These are phyloP conservation scores for Neodontobutis hainanensis DNA, from an alignment of 2,113 vertebrate species.

Conservation along the genomic window DNA sequence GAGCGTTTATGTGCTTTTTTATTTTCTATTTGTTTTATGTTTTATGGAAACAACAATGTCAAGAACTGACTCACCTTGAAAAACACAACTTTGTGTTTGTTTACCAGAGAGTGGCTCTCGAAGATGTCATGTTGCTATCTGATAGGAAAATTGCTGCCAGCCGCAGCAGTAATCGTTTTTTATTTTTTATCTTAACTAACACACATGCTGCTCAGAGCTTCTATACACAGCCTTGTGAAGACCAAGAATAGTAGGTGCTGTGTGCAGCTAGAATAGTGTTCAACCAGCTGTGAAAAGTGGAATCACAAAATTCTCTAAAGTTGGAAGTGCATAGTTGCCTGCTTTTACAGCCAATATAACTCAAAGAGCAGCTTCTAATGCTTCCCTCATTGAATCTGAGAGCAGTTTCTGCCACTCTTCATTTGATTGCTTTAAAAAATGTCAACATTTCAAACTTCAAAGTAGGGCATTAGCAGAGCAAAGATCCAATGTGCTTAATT, in stretches of 20 bases:
- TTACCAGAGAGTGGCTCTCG: conserved; percentile 31
- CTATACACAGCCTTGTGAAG: conserved; percentile 15
- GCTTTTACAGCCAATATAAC: conserved; percentile 22
- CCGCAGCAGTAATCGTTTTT: conserved; percentile 20
- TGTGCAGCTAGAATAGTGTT: conserved; percentile 13
- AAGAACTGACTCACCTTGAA: conserved; percentile 24
- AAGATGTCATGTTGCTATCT: conserved; percentile 23
- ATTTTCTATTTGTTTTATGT: neutral
- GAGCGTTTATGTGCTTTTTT: neutral
- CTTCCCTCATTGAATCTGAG: conserved; percentile 18
- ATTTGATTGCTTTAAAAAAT: conserved; percentile 37
- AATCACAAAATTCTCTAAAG: conserved; percentile 18
- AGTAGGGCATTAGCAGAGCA: conserved; percentile 39
- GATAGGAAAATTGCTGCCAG: conserved; percentile 24
- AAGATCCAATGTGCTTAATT: conserved; percentile 23
- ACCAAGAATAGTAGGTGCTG: conserved; percentile 17
- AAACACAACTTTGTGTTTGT: conserved; percentile 36
- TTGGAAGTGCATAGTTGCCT: conserved; percentile 19
- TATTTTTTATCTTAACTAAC: conserved; percentile 26
- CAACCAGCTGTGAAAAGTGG: conserved; percentile 10
- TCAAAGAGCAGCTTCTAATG: conserved; percentile 11
- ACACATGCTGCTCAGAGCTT: conserved; percentile 16
- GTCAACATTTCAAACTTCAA: conserved; percentile 62
- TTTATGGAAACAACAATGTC: conserved; percentile 14
- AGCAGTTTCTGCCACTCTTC: conserved; percentile 28